These are phyloP conservation scores for Anisognathus igniventris DNA, from an alignment of 2,797 vertebrate species.

Conservation along the genomic window DNA sequence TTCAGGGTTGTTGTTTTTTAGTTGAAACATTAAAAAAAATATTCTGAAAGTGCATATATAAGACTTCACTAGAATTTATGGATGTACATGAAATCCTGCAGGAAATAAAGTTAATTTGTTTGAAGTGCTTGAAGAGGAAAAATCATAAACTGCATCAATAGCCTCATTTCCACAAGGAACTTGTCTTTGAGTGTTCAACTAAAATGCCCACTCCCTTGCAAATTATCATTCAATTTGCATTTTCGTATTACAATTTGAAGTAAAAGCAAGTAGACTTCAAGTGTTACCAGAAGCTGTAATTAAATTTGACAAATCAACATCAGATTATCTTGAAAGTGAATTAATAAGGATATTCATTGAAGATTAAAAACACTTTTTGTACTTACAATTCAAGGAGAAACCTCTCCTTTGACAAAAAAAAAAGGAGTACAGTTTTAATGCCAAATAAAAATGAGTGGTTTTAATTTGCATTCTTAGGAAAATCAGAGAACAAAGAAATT, in stretches of 20 bases:
- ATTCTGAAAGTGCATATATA: constrained; percentile 13
- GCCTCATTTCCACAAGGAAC: constrained; percentile 86
- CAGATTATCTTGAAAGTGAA: constrained; percentile 97
- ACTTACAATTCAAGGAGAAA: constrained; percentile 80
- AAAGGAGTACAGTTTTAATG: constrained; percentile 75
- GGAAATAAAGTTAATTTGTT: constrained; percentile 88
- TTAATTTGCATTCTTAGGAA: constrained; percentile 80
- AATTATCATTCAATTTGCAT: constrained; percentile 95
- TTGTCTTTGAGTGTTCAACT: constrained; percentile 94
- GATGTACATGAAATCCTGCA: constrained; percentile 75
- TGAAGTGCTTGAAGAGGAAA: constrained; percentile 83
- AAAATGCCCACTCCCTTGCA: constrained; percentile 95
- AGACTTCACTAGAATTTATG: constrained; percentile 63
- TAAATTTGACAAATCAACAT: constrained; percentile 99
- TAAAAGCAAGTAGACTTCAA: constrained; percentile 93
- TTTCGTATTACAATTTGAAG: constrained; percentile 98
- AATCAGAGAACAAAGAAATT: constrained; percentile 82
- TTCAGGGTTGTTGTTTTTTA: background rate
- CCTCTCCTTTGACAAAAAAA: constrained; percentile 78
- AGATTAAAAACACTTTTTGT: constrained; percentile 80
- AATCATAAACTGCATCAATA: constrained; percentile 82
- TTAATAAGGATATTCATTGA: constrained; percentile 91
- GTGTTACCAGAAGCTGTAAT: constrained; percentile 98
- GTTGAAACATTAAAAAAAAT: constrained; percentile 17
- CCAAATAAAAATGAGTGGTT: constrained; percentile 79